Evolutionary conservation across 2,113 vertebrate species (phyloP).

Genomic region (Rhombomys opimus): DNA sequence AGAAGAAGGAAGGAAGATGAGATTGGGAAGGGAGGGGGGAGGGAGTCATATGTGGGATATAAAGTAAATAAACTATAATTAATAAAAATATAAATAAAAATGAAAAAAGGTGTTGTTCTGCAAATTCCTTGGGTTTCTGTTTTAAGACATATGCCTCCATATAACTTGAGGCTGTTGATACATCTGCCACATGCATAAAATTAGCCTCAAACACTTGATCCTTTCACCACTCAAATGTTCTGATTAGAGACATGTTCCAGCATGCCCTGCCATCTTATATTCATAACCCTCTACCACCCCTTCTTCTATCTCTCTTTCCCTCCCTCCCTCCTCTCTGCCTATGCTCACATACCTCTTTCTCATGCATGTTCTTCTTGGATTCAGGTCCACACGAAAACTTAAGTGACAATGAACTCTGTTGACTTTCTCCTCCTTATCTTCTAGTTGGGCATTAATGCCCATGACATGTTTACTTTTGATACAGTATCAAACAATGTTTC

Average conservation of each 20-base stretch:
- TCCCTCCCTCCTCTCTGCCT: neutral
- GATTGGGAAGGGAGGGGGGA: too few species aligned
- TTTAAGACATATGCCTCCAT: neutral
- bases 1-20: too few species aligned
- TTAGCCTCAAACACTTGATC: neutral
- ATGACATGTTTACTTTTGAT: neutral
- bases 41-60: too few species aligned
- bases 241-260: neutral
- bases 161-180: neutral
- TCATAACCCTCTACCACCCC: neutral
- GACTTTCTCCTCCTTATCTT: neutral
- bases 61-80: too few species aligned
- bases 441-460: neutral
- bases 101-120: too few species aligned
- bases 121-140: neutral
- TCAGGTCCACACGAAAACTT: neutral
- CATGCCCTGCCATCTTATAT: neutral
- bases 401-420: too few species aligned
- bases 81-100: too few species aligned
- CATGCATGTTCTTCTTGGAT: neutral
- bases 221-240: neutral
- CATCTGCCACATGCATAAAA: neutral
- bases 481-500: neutral
- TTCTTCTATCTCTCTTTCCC: neutral
- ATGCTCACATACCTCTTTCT: neutral